A percentile compares a stretch with the other conserved stretches of the same genome.
phyloP scores from a whole-genome alignment of 2,888 invertebrate species.

The Mesorhabditis sp. region DNA sequence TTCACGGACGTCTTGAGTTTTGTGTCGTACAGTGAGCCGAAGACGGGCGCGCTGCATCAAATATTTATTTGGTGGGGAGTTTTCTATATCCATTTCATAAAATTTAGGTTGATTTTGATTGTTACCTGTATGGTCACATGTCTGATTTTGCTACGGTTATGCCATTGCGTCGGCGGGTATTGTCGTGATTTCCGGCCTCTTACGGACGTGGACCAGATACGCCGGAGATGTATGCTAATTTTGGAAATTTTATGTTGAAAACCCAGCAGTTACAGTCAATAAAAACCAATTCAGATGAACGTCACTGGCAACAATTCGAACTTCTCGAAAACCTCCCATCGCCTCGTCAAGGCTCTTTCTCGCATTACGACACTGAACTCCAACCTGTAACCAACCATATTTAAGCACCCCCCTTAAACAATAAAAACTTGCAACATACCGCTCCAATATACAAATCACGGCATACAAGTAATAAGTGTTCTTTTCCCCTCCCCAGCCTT shows the following conservation, averaged over 20 bases:
- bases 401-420: neutral
- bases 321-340: neutral
- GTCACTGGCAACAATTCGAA: neutral
- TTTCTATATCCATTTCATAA: neutral
- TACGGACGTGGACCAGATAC: neutral
- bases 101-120: neutral
- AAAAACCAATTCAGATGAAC: neutral
- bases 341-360: neutral
- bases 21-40: too few relatives aligned
- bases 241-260: neutral
- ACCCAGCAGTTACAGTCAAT: neutral
- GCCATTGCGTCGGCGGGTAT: neutral
- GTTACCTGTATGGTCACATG: neutral
- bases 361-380: neutral
- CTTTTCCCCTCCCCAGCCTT: too few relatives aligned
- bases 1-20: too few relatives aligned
- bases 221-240: neutral
- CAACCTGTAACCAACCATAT: conserved; percentile 1
- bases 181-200: conserved; percentile 5
- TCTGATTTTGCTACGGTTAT: neutral
- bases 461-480: too few relatives aligned
- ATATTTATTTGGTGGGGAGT: too few relatives aligned
- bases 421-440: neutral
- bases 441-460: too few relatives aligned
- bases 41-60: too few relatives aligned